Base-by-base conservation (phyloP, 2,113 vertebrate species). In the Rattus norvegicus region DNA sequence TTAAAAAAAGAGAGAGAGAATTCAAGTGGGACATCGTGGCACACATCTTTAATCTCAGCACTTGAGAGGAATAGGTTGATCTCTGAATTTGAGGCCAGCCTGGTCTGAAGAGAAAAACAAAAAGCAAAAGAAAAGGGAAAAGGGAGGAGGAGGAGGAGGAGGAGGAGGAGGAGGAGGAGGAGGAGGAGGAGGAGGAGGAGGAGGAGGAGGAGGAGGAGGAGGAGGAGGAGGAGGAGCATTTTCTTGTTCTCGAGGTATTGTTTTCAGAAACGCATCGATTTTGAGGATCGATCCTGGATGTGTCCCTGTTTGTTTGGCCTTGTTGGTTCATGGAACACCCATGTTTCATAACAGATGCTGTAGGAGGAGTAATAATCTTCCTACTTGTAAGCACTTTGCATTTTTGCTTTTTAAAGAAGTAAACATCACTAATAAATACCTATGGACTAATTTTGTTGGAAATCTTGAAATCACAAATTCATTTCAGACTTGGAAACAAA, bases 391-490 rank as follows among this genome's bases (percentile, higher is more conserved):
- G 52, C 8, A 77, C 81, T 87, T n/a, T 49, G 19, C 36, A 9
- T 36, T 39, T 86, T 28, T 14, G 26, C 61, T 43, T 56, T 67
- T 7, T 69, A 17, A 70, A n/a, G 14, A 69, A 70, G 36, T 36
- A 36, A 56, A 14, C 88, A 30, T 91, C 73, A 88, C 19, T 30
- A 69, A 69, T 73, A 65, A 43, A 65, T 70, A 12, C 28, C 43
- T 76, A 70, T 36, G 1, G 33, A 83, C 4, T 11, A 76, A 63
- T 81, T 80, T 89, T 83, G 19, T 86, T 90, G 39, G 83, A 95
- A 93, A 91, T 54, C n/a, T 92, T 90, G 16, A 92, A 77, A n/a
- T 47, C 36, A 54, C 72, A 79, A 92, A 63, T 73, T 75, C 54
- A 43, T 59, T 91, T 90, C 73, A 69, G 92, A 90, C 49, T 80